These are phyloP conservation scores for Odobenus rosmarus DNA, from an alignment of 2,113 vertebrate species.

Conservation along the genomic window DNA sequence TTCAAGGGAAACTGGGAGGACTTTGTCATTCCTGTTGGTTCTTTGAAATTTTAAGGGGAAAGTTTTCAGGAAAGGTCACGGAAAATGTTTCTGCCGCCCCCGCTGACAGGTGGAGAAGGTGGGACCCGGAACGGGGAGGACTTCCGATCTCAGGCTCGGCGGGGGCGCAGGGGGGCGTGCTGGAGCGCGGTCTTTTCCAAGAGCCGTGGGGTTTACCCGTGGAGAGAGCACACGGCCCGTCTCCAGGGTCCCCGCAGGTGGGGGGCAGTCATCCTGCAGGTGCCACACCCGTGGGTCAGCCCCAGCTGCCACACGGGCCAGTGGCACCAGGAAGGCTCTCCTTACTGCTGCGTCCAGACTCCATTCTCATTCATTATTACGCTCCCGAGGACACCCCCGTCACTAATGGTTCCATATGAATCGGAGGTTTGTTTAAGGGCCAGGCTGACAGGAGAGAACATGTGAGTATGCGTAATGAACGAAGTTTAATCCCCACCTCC, in stretches of 20 bases:
- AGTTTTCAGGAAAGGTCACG: background rate
- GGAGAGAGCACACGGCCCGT: accelerated
- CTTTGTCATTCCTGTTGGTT: background rate
- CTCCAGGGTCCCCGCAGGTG: accelerated
- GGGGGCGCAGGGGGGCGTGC: accelerated
- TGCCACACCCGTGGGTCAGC: too few species aligned
- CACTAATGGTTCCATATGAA: background rate
- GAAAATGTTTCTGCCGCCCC: accelerated
- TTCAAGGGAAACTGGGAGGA: accelerated
- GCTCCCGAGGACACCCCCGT: background rate
- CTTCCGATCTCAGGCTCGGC: accelerated
- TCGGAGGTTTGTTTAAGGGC: background rate
- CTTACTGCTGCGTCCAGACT: background rate
- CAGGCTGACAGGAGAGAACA: background rate
- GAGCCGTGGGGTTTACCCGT: accelerated
- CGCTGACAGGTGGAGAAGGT: accelerated
- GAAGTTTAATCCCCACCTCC: background rate
- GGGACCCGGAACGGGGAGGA: background rate
- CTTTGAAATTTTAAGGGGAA: background rate
- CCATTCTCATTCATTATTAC: background rate
- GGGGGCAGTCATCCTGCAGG: background rate
- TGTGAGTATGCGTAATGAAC: background rate
- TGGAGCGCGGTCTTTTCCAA: accelerated
- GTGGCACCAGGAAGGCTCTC: too few species aligned
- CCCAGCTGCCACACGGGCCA: accelerated